Conservation (phyloP, 2,113 vertebrate species). For the pig (Sus scrofa) region T2T-Sscrofa CM000829.6:46773001-46773500, state of each 20-base stretch:
- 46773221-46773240: not conserved
- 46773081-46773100: not conserved
- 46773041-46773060: not conserved
- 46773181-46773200: not conserved
- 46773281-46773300: not conserved
- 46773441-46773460: not conserved
- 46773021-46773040: not conserved
- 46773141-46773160: not conserved
- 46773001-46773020: constrained; percentile 70
- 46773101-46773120: not conserved
- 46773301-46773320: not conserved
- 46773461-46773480: not conserved
- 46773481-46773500: not conserved
- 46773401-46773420: not conserved
- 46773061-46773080: not conserved
- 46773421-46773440: not conserved
- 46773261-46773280: not conserved
- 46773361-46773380: not conserved
- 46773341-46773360: not conserved
- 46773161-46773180: not conserved
- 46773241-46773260: not conserved
- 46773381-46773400: not conserved
- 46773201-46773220: not conserved
- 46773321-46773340: not conserved
- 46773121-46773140: not conserved